Conservation (phyloP, 1,140 invertebrate genomes). For the Parasteatoda tepidariorum region DNA sequence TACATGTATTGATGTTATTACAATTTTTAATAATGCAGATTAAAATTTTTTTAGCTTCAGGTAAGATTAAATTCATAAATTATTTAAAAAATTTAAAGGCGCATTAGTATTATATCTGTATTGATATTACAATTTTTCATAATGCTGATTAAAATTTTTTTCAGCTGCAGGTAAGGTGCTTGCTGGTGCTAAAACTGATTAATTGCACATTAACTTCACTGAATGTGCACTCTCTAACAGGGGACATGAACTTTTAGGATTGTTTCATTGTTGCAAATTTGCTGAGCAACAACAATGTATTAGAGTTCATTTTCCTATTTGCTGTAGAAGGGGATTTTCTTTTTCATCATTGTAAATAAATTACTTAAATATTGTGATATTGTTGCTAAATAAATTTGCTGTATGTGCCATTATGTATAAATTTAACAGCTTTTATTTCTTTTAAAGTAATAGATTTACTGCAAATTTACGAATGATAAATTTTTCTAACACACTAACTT, state of each 20-base stretch:
- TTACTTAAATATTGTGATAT: constrained; percentile 6
- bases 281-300: not conserved
- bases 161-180: not conserved
- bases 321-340: not conserved
- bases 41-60: not conserved
- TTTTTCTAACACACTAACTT: too few relatives aligned
- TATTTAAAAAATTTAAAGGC: not conserved
- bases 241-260: not conserved
- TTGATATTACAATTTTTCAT: not conserved
- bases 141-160: not conserved
- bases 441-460: too few relatives aligned
- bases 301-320: not conserved
- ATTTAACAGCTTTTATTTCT: too few relatives aligned
- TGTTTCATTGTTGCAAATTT: not conserved
- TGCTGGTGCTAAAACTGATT: not conserved
- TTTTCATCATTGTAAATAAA: not conserved
- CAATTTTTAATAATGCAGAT: not conserved
- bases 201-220: not conserved
- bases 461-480: too few relatives aligned
- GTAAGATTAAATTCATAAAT: not conserved
- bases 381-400: not conserved
- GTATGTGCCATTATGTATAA: constrained; percentile 8
- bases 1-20: not conserved
- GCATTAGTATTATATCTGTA: not conserved
- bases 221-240: not conserved